Conservation (phyloP, 2,888 invertebrate genomes). For the Dichetophora obliterata region DNA sequence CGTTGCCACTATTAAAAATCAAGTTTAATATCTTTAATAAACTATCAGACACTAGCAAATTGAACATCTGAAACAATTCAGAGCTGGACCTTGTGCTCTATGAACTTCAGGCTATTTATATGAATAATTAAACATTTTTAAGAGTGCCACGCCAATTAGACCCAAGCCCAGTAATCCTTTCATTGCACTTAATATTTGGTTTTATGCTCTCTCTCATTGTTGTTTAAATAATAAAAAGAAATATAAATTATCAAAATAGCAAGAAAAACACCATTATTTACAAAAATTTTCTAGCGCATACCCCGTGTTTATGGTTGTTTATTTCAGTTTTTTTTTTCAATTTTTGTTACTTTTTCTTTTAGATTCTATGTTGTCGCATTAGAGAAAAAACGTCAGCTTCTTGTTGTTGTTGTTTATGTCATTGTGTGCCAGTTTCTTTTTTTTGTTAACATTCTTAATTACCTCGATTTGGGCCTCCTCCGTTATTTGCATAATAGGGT, state of each 20-base stretch:
- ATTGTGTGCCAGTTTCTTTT: not conserved
- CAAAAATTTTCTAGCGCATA: conserved; percentile 29
- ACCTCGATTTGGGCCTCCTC: conserved; percentile 59
- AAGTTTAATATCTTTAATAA: too few relatives aligned
- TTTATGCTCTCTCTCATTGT: conserved; percentile 12
- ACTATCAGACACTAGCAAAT: too few relatives aligned
- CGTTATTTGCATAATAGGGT: conserved; percentile 66
- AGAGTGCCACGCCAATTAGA: too few relatives aligned
- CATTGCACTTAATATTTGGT: not conserved
- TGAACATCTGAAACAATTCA: too few relatives aligned
- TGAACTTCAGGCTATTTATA: too few relatives aligned
- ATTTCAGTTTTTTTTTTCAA: conserved; percentile 4
- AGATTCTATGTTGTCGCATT: not conserved
- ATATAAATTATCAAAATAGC: conserved; percentile 10
- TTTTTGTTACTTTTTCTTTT: conserved; percentile 17
- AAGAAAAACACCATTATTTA: conserved; percentile 23
- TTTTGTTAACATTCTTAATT: conserved; percentile 53
- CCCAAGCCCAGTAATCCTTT: too few relatives aligned
- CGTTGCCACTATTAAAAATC: too few relatives aligned
- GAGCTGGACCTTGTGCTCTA: too few relatives aligned
- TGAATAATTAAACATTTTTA: too few relatives aligned
- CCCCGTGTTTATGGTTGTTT: conserved; percentile 9
- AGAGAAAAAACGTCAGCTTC: conserved; percentile 26
- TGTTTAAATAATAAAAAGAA: conserved; percentile 4
- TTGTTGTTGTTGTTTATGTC: conserved; percentile 23